A percentile compares a stretch with the other conserved stretches of the same genome.
Evolutionary conservation across 2,888 invertebrate species (phyloP).

Genomic region (Cataglyphis albicans): DNA sequence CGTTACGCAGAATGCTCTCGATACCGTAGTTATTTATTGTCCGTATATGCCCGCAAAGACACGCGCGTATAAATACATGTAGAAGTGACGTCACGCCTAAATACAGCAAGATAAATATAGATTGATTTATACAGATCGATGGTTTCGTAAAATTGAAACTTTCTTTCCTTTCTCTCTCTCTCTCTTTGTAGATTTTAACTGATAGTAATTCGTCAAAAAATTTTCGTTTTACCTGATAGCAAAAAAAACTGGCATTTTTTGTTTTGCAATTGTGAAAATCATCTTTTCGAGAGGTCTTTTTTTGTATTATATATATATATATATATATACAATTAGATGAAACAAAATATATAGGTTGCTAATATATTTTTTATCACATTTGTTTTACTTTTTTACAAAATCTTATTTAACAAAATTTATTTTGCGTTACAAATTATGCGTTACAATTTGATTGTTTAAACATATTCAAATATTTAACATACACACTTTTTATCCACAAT

Average conservation of each 20-base stretch:
- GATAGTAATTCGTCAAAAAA: not conserved
- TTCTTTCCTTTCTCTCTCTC: too few species aligned
- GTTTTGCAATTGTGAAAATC: not conserved
- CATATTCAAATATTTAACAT: not conserved
- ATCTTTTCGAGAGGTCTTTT: not conserved
- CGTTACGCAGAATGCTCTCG: conserved; percentile 49
- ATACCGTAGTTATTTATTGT: conserved; percentile 49
- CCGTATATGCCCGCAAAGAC: conserved; percentile 34
- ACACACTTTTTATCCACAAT: not conserved
- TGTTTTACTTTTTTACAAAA: not conserved
- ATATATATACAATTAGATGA: not conserved
- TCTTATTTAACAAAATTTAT: conserved; percentile 17
- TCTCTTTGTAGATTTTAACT: not conserved
- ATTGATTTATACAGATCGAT: conserved; percentile 31
- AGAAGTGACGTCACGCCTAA: conserved; percentile 6
- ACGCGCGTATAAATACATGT: conserved; percentile 33
- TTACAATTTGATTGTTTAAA: not conserved
- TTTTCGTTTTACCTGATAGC: not conserved
- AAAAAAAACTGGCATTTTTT: not conserved
- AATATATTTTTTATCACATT: not conserved
- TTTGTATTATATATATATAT: not conserved
- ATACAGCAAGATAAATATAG: conserved; percentile 12
- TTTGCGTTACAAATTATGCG: not conserved
- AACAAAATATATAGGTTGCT: not conserved
- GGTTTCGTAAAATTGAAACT: not conserved